Conservation (phyloP, 2,888 invertebrate species). For the Clostera curtula region DNA sequence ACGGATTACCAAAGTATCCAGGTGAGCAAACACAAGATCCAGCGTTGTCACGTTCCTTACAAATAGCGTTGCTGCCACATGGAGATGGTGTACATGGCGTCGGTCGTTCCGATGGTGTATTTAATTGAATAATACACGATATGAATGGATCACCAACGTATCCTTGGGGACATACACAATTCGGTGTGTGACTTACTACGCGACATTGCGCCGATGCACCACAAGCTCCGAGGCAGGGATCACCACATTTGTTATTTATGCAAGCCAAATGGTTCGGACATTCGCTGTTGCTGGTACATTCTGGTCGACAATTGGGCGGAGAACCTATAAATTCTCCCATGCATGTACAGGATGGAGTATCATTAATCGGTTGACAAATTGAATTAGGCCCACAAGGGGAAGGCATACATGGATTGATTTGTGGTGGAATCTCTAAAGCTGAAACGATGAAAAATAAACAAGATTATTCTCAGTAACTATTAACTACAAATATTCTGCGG, state of each 20-base stretch:
- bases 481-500: background rate
- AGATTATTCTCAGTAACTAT: background rate
- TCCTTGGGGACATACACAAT: slow-evolving; percentile 79
- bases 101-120: slow-evolving; percentile 45
- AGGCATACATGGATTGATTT: slow-evolving; percentile 77
- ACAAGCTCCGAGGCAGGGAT: slow-evolving; percentile 84
- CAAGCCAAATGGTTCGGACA: slow-evolving; percentile 80
- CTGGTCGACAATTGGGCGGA: slow-evolving; percentile 83
- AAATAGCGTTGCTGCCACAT: slow-evolving; percentile 83
- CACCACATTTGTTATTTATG: slow-evolving; percentile 81
- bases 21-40: slow-evolving; percentile 81
- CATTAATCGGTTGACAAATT: slow-evolving; percentile 76
- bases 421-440: slow-evolving; percentile 50
- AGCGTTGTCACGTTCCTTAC: slow-evolving; percentile 79
- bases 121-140: slow-evolving; percentile 68
- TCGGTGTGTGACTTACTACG: slow-evolving; percentile 82
- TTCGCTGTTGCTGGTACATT: slow-evolving; percentile 83
- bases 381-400: slow-evolving; percentile 81
- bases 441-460: slow-evolving; percentile 8
- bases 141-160: slow-evolving; percentile 84
- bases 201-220: slow-evolving; percentile 82
- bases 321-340: slow-evolving; percentile 78
- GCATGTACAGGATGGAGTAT: slow-evolving; percentile 81
- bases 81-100: slow-evolving; percentile 81
- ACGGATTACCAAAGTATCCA: slow-evolving; percentile 78